phyloP scores from a whole-genome alignment of 2,797 vertebrate genomes.

The Sebastes vulpes region DNA sequence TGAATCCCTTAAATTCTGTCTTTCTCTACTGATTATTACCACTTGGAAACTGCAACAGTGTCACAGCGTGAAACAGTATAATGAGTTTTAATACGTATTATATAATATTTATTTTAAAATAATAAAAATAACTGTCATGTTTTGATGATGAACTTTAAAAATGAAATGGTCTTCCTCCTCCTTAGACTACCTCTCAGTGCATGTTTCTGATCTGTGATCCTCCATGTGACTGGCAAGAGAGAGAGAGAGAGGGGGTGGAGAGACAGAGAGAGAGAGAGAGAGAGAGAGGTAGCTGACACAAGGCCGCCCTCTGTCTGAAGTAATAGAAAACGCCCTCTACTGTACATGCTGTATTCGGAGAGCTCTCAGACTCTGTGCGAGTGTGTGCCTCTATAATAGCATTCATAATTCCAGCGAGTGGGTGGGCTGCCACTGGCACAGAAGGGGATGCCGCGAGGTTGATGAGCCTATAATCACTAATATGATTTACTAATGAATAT shows the following conservation, averaged over 20 bases:
- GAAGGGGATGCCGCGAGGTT: slow-evolving; percentile 51
- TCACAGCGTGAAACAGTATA: not conserved
- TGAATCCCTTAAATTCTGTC: not conserved
- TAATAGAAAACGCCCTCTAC: slow-evolving; percentile 71
- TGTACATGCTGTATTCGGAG: slow-evolving; percentile 52
- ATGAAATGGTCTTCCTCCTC: not conserved
- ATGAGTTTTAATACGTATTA: not conserved
- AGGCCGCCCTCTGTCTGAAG: slow-evolving; percentile 89
- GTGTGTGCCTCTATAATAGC: slow-evolving; percentile 37
- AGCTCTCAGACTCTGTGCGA: slow-evolving; percentile 11
- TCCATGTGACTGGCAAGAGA: slow-evolving; percentile 10
- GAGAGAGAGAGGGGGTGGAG: slow-evolving; percentile 1
- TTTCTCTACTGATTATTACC: not conserved
- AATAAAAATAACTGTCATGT: not conserved
- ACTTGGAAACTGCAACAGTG: not conserved
- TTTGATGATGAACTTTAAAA: not conserved
- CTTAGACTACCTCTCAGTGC: not conserved
- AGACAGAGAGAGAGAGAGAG: slow-evolving; percentile 19
- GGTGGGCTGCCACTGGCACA: slow-evolving; percentile 59
- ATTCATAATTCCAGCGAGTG: slow-evolving; percentile 54
- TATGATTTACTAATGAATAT: slow-evolving; percentile 77
- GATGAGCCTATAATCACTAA: slow-evolving; percentile 74
- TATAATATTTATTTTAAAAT: not conserved
- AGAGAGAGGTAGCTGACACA: slow-evolving; percentile 81
- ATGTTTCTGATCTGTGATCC: slow-evolving; percentile 22